These are phyloP conservation scores for Axinella damicornis DNA, from an alignment of 37 sponge, comb jelly and placozoan species.

Conservation along the genomic window DNA sequence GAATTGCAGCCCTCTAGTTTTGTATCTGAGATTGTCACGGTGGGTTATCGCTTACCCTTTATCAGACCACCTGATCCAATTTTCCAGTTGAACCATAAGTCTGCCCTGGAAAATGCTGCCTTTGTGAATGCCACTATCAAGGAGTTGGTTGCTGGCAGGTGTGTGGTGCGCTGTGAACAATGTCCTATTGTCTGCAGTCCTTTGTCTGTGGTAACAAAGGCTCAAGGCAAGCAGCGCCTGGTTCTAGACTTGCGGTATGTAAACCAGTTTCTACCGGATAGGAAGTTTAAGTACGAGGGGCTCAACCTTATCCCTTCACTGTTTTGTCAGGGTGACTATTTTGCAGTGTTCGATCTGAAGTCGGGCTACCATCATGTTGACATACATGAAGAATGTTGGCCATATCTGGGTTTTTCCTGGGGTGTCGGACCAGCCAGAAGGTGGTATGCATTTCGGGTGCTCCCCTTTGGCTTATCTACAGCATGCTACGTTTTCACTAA, in stretches of 20 bases:
- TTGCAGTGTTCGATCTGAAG: constrained; percentile 3
- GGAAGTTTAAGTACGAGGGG: constrained; percentile 12
- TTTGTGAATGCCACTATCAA: neutral
- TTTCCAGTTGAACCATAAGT: too few relatives aligned
- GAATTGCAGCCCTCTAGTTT: neutral
- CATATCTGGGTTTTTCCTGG: constrained; percentile 16
- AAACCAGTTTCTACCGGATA: neutral
- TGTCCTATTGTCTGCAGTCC: neutral
- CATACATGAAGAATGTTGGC: constrained; percentile 4
- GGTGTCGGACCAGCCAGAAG: too few relatives aligned
- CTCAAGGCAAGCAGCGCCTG: neutral
- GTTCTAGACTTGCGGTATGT: neutral
- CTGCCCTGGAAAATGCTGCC: too few relatives aligned
- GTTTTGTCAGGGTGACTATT: neutral
- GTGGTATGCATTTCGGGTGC: neutral
- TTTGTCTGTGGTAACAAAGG: neutral
- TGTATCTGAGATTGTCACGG: neutral
- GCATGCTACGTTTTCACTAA: constrained; percentile 27
- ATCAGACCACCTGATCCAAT: too few relatives aligned
- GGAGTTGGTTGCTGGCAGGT: neutral
- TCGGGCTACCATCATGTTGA: constrained; percentile 32
- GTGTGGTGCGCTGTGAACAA: neutral
- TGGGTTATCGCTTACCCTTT: too few relatives aligned
- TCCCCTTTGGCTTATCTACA: constrained; percentile 28
- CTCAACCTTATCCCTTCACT: neutral